Evolutionary conservation across 2,797 vertebrate species (phyloP).

Genomic region (Natrix natrix): DNA sequence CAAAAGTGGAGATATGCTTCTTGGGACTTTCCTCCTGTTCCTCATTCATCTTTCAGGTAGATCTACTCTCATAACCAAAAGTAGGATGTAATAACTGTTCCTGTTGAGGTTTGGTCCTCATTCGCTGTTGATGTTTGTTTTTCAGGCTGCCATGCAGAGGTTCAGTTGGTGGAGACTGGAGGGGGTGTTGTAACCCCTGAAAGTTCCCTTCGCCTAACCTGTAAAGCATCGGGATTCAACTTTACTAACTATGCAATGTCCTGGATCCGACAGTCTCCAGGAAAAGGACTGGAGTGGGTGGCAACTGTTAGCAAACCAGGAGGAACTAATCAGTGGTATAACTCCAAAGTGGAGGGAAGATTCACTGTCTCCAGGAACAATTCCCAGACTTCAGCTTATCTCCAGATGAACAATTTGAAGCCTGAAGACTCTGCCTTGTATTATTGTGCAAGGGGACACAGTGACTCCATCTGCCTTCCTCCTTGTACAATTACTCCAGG

Average conservation of each 20-base stretch:
- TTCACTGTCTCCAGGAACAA: not conserved
- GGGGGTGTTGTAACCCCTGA: too few relatives aligned
- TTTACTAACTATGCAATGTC: fast-evolving
- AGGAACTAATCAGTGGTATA: too few relatives aligned
- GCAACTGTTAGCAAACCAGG: not conserved
- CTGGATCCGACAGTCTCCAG: too few relatives aligned
- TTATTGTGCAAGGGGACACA: not conserved
- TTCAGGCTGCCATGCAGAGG: not conserved
- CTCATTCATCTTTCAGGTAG: not conserved
- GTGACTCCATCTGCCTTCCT: too few relatives aligned
- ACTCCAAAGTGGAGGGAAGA: not conserved
- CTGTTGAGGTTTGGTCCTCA: too few relatives aligned
- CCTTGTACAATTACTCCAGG: too few relatives aligned
- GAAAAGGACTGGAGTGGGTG: too few relatives aligned
- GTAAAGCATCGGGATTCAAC: not conserved
- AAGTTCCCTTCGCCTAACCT: not conserved
- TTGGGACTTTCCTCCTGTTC: not conserved
- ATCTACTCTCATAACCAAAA: not conserved
- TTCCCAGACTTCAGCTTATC: not conserved
- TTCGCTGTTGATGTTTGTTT: not conserved
- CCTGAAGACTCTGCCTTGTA: not conserved
- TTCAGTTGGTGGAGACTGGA: too few relatives aligned
- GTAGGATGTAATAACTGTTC: too few relatives aligned
- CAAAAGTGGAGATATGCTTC: not conserved
- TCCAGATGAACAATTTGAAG: not conserved